Evolutionary conservation across 2,888 invertebrate genomes (phyloP).

Genomic region (Drosophila demipolita): DNA sequence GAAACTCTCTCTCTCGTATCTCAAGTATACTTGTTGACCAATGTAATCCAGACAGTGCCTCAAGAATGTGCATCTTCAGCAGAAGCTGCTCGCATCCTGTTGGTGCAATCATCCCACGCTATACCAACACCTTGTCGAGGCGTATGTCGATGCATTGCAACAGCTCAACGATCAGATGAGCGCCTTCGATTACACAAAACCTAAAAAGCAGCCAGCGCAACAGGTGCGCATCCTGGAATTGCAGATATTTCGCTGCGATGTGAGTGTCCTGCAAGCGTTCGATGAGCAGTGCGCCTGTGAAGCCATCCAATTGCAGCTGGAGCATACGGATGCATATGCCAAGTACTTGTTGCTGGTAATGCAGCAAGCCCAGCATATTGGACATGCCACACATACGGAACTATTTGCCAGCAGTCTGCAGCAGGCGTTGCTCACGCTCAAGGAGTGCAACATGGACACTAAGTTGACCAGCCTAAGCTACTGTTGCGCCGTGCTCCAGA

Average conservation of each 20-base stretch:
- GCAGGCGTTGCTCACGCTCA: conserved; percentile 67
- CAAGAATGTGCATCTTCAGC: conserved; percentile 79
- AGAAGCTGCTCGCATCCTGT: conserved; percentile 80
- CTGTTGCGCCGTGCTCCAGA: conserved; percentile 59
- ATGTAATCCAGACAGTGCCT: conserved; percentile 62
- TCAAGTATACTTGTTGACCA: not conserved
- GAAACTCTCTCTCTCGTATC: not conserved
- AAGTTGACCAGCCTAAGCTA: conserved; percentile 77
- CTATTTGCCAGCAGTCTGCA: conserved; percentile 65
- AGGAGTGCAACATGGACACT: conserved; percentile 69
- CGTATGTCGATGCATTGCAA: conserved; percentile 72
- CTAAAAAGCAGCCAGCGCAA: conserved; percentile 1
- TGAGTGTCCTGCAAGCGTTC: conserved; percentile 65
- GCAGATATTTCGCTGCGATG: conserved; percentile 61
- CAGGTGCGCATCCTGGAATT: conserved; percentile 17
- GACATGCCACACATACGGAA: conserved; percentile 63
- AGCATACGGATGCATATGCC: conserved; percentile 61
- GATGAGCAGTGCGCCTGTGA: conserved; percentile 66
- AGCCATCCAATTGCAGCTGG: conserved; percentile 54
- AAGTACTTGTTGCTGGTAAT: conserved; percentile 70
- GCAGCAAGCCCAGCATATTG: conserved; percentile 68
- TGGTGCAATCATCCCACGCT: conserved; percentile 79
- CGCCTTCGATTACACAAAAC: conserved; percentile 36
- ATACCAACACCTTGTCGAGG: conserved; percentile 66
- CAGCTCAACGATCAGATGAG: conserved; percentile 57